Base-by-base conservation (phyloP, 2,888 invertebrate genomes). In the Monochamus alternatus region DNA sequence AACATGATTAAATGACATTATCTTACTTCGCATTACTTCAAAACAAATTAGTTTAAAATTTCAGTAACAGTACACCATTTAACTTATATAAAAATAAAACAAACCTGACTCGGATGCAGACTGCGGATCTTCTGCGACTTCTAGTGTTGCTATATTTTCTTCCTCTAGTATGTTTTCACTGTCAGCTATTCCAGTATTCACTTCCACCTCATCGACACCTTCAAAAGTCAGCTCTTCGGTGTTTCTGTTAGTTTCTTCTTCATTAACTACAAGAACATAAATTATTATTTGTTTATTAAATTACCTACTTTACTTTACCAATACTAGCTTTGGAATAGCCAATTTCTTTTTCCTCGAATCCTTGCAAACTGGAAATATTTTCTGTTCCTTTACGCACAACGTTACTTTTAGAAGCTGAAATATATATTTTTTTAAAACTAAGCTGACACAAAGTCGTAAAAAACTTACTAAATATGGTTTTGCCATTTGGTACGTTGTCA, bases 201-300 rank as follows among this genome's bases (percentile, higher is more conserved):
- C 65, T 51, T 44, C 30, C 51, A 22, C 12, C 10, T 66, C 65
- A 31, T 51, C 12, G 4, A 66, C 65, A n/a, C 65, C 52, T 12
- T 47, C 31, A 47, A 66, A 31, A 51, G 14, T 47, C 10, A 66
- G 30, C 5, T 66, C 65, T 66, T 66, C 12, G 3, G 55, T 32
- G 32, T 43, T 9, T 38, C 8, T 43, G 12, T 55, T 58, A 3
- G 38, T 58, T 43, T 68, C 59, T 43, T 43, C 58, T 3, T 30
- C 47, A 8, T 14, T 14, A 38, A 32, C 52, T 55, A 14, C 32
- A 22, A 55, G 0, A 47, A 3, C 3, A 47, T 0, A 10, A 47
- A 10, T 47, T 38, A 38, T 5, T 38, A 7, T 38, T 7, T 38
- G 38, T 38, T 38, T 38, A 38, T 38, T 38, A 38, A 38, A 38